Conservation (phyloP, 2,888 invertebrate genomes). For the Cantharis rufa region DNA sequence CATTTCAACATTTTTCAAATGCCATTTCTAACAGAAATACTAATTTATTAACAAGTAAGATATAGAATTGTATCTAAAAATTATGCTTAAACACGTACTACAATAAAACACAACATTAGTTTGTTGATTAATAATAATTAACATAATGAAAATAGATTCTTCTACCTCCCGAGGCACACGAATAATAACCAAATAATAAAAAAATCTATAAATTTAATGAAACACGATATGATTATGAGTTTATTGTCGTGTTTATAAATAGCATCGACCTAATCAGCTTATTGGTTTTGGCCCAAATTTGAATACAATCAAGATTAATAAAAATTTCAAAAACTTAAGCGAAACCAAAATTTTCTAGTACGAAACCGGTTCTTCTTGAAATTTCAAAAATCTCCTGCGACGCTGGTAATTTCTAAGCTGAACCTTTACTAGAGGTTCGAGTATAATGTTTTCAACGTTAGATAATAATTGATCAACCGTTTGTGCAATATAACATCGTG, state of each 20-base stretch:
- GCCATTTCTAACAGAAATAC: neutral
- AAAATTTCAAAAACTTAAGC: too few relatives aligned
- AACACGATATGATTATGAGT: too few relatives aligned
- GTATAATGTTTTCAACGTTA: neutral
- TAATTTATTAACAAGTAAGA: neutral
- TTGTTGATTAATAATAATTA: neutral
- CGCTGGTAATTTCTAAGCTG: neutral
- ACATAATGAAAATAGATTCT: neutral
- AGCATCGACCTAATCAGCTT: too few relatives aligned
- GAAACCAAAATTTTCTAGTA: too few relatives aligned
- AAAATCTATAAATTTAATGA: neutral
- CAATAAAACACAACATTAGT: neutral
- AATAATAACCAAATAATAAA: neutral
- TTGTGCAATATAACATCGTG: neutral
- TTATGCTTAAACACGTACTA: neutral
- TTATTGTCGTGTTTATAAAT: too few relatives aligned
- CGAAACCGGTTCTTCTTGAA: neutral
- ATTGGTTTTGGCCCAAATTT: too few relatives aligned
- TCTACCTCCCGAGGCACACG: neutral
- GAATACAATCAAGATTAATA: too few relatives aligned
- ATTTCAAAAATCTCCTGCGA: neutral
- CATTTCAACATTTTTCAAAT: neutral
- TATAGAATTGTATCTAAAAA: neutral
- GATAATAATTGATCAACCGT: neutral
- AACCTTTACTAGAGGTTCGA: neutral